A percentile compares a stretch with the other conserved stretches of the same genome.
Evolutionary conservation across 2,113 vertebrate genomes (phyloP).

Genomic region (Cottus gobio): DNA sequence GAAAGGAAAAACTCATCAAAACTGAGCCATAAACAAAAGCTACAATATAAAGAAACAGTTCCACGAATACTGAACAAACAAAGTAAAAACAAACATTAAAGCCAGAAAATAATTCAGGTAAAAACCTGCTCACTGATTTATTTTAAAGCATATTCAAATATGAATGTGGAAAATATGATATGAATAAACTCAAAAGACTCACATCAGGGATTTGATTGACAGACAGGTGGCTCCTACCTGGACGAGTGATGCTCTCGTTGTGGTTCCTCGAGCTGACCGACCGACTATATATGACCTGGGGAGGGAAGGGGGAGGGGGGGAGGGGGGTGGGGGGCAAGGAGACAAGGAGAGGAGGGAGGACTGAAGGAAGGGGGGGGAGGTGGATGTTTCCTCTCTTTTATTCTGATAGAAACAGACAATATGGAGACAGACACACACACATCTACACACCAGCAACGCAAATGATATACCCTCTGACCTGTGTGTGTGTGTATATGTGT

Average conservation of each 20-base stretch:
- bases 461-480: constrained; percentile 35
- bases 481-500: background rate
- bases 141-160: background rate
- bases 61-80: background rate
- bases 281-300: constrained; percentile 23
- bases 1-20: background rate
- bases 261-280: constrained; percentile 13
- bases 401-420: constrained; percentile 60
- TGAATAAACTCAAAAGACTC: background rate
- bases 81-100: background rate
- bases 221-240: constrained; percentile 55
- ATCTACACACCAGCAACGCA: constrained; percentile 29
- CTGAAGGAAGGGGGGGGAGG: background rate
- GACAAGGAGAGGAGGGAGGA: background rate
- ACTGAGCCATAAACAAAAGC: background rate
- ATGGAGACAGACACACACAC: constrained; percentile 41
- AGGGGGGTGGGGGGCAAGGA: background rate
- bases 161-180: background rate
- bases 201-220: too few species aligned
- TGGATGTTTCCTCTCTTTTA: constrained; percentile 36
- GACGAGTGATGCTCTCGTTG: constrained; percentile 1
- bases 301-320: constrained; percentile 1
- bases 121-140: too few species aligned
- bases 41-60: background rate
- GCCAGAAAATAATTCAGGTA: too few species aligned